These are phyloP conservation scores for Ditylenchus weischeri DNA, from an alignment of 2,888 invertebrate species.

Conservation along the genomic window DNA sequence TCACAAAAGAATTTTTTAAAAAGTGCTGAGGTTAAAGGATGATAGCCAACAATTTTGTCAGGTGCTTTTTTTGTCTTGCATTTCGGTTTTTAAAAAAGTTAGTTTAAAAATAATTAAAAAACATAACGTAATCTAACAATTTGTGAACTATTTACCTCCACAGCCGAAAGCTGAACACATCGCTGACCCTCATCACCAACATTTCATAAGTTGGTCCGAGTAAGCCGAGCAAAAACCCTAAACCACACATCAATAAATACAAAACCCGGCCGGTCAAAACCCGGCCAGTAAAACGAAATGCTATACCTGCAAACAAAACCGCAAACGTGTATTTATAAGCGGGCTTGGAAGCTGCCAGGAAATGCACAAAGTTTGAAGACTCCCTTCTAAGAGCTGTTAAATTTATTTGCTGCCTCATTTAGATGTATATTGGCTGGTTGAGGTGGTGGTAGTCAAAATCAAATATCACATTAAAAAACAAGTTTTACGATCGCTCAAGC, in stretches of 20 bases:
- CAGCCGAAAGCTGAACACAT: conserved; percentile 38
- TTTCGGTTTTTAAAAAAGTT: too few relatives aligned
- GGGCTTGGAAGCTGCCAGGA: background rate
- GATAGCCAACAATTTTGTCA: too few relatives aligned
- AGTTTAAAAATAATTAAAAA: too few relatives aligned
- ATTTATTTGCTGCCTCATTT: conserved; percentile 1
- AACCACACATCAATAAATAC: too few relatives aligned
- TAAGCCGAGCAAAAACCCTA: conserved; percentile 32
- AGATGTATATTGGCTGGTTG: background rate
- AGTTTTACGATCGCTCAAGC: too few relatives aligned
- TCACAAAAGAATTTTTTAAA: too few relatives aligned
- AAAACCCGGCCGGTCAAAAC: too few relatives aligned
- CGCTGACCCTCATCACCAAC: conserved; percentile 31
- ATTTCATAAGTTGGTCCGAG: conserved; percentile 27
- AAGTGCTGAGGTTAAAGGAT: too few relatives aligned
- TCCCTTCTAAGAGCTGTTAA: background rate
- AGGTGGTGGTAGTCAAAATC: too few relatives aligned
- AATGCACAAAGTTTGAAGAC: conserved; percentile 1
- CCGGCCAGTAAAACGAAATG: background rate
- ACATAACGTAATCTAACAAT: too few relatives aligned
- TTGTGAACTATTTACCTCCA: conserved; percentile 35
- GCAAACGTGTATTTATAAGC: background rate
- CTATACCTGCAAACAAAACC: conserved; percentile 4
- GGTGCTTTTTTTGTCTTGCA: too few relatives aligned
- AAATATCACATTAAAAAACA: too few relatives aligned